Percentiles rank a stretch among this genome's conserved stretches.
phyloP scores from a whole-genome alignment of 2,888 invertebrate species.

The Sarcophaga carnaria region DNA sequence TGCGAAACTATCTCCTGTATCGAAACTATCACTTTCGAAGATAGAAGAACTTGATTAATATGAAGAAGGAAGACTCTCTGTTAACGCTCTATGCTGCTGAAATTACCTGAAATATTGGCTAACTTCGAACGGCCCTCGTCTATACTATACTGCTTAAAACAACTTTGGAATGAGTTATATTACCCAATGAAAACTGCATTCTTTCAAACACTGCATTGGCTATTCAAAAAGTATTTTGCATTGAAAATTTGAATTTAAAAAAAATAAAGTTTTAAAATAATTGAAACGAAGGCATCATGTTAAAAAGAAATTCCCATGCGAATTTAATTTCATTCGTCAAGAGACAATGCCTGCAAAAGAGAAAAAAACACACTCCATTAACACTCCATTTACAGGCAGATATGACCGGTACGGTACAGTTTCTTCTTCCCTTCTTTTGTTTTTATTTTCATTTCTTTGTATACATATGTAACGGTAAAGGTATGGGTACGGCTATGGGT shows the following conservation, averaged over 20 bases:
- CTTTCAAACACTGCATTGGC: neutral
- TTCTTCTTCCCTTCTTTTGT: neutral
- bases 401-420: neutral
- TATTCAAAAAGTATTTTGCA: neutral
- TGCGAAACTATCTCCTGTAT: too few relatives aligned
- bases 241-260: neutral
- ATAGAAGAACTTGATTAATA: too few relatives aligned
- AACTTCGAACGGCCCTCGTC: too few relatives aligned
- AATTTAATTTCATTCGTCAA: constrained; percentile 23
- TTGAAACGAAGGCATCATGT: neutral
- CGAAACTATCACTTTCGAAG: too few relatives aligned
- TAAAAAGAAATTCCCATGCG: constrained; percentile 24
- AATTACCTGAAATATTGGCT: too few relatives aligned
- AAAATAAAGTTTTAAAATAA: neutral
- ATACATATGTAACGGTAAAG: neutral
- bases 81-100: too few relatives aligned
- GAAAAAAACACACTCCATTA: constrained; percentile 8
- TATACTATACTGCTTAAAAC: too few relatives aligned
- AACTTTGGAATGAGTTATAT: too few relatives aligned
- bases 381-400: constrained; percentile 19
- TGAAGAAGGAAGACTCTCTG: too few relatives aligned
- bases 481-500: too few relatives aligned
- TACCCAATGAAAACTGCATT: neutral
- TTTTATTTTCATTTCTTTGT: neutral
- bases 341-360: constrained; percentile 19